Evolutionary conservation across 2,888 invertebrate genomes (phyloP).

Genomic region (Pantelozetes paolii): DNA sequence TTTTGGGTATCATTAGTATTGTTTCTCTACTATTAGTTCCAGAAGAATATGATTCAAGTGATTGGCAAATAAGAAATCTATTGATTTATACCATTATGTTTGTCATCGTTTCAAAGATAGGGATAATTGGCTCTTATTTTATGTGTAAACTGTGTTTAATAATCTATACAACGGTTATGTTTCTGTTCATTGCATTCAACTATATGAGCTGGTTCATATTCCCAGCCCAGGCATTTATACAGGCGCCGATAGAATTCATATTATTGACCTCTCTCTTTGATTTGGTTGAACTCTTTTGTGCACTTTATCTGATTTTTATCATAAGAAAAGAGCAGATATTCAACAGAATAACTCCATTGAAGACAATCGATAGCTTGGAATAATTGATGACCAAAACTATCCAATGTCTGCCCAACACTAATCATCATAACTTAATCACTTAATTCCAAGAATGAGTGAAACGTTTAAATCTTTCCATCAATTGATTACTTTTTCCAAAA

Average conservation of each 20-base stretch:
- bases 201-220: slow-evolving; percentile 24
- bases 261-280: slow-evolving; percentile 19
- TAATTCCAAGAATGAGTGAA: too few species aligned
- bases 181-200: background rate
- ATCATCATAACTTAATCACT: too few species aligned
- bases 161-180: background rate
- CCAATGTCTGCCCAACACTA: too few species aligned
- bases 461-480: too few species aligned
- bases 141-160: slow-evolving; percentile 21
- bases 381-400: slow-evolving; percentile 1
- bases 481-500: too few species aligned
- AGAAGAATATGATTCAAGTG: background rate
- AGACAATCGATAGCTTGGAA: slow-evolving; percentile 5
- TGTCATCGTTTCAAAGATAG: slow-evolving; percentile 2
- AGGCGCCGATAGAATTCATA: background rate
- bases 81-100: slow-evolving; percentile 26
- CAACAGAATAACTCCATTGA: slow-evolving; percentile 20
- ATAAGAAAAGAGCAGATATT: slow-evolving; percentile 5
- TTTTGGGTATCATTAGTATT: slow-evolving; percentile 25
- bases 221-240: background rate
- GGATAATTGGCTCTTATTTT: slow-evolving; percentile 28
- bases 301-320: slow-evolving; percentile 6
- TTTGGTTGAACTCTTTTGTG: slow-evolving; percentile 24
- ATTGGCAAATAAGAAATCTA: slow-evolving; percentile 24
- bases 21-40: slow-evolving; percentile 17